Percentiles rank a stretch among this genome's conserved stretches.
phyloP scores from a whole-genome alignment of 2,888 invertebrate species.

The Drosophila fungiperda region DNA sequence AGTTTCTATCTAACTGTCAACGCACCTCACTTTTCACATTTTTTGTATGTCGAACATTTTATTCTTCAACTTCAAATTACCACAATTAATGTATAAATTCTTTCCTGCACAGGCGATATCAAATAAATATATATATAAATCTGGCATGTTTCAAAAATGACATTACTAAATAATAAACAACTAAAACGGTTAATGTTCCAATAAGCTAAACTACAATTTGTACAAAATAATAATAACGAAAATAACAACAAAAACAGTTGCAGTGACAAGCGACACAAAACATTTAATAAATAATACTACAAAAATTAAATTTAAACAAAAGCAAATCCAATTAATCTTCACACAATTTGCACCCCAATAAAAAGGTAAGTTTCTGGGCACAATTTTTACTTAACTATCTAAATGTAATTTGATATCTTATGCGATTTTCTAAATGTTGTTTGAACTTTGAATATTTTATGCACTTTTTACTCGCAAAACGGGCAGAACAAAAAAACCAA shows the following conservation, averaged over 20 bases:
- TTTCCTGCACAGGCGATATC: conserved; percentile 45
- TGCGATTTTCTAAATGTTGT: conserved; percentile 43
- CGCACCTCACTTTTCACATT: conserved; percentile 40
- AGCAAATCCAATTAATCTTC: conserved; percentile 28
- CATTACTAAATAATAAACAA: conserved; percentile 45
- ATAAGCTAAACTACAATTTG: conserved; percentile 56
- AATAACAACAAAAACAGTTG: conserved; percentile 19
- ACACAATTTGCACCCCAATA: conserved; percentile 41
- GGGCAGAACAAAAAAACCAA: neutral
- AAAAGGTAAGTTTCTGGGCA: conserved; percentile 42
- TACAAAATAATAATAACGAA: conserved; percentile 48
- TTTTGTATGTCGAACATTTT: conserved; percentile 11
- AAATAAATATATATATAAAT: neutral
- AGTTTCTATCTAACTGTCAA: conserved; percentile 42
- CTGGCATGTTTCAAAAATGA: conserved; percentile 44
- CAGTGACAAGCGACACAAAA: conserved; percentile 38
- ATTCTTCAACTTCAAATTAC: conserved; percentile 15
- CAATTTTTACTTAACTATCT: conserved; percentile 23
- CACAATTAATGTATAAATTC: neutral
- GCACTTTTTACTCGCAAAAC: conserved; percentile 36
- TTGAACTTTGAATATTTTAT: conserved; percentile 24
- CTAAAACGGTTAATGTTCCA: conserved; percentile 76
- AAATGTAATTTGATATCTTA: conserved; percentile 22
- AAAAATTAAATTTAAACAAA: neutral
- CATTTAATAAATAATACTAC: conserved; percentile 7